Evolutionary conservation across 2,797 vertebrate species (phyloP), one percentile per base, ranked within the genome.

Genomic region (Sparidentex hasta): DNA sequence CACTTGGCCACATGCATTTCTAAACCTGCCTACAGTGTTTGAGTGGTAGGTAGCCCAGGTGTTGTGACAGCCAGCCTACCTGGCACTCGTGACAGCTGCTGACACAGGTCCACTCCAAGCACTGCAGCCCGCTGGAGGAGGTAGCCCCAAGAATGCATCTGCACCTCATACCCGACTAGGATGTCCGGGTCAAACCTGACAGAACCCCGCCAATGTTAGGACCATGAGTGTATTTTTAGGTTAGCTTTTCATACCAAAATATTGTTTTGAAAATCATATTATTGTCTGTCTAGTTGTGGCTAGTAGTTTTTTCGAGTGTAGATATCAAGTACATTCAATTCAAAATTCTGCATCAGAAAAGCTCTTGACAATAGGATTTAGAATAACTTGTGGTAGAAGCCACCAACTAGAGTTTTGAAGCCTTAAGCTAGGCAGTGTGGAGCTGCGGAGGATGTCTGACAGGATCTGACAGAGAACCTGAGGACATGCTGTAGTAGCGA

Each of bases 141-240:
- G 94, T 98, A 99, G 55, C 98, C 98, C 98, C 98, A 99, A 54
- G 98, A 99, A 80, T 88, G 96, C 97, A 98, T 98, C 95, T 99
- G 98, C 83, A 99, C 96, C 95, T 99, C 98, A 82, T 99, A 99
- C 29, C 98, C 98, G 79, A 99, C 79, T 74, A 99, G 92, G 91
- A 99, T 98, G 93, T 99, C 98, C 58, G 98, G 98, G 86, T 99
- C 98, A 84, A 96, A 99, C 92, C 98, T 99, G 90, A 79, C 81
- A 64, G 69, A 73, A 69, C 70, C 63, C 7, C 2, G 7, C 13
- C 14, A 9, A 9, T 20, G 62, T 68, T 43, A 20, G 51, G 52
- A 33, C 7, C 4, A 41, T 17, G 8, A 17, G 21, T 17, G 8
- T 9, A 47, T n/a, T 58, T 67, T 33, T 20, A 7, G 16, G 12